Evolutionary conservation across 2,797 vertebrate genomes (phyloP), one percentile per base, ranked within the genome.

Genomic region (Enteromius paludinosus): DNA sequence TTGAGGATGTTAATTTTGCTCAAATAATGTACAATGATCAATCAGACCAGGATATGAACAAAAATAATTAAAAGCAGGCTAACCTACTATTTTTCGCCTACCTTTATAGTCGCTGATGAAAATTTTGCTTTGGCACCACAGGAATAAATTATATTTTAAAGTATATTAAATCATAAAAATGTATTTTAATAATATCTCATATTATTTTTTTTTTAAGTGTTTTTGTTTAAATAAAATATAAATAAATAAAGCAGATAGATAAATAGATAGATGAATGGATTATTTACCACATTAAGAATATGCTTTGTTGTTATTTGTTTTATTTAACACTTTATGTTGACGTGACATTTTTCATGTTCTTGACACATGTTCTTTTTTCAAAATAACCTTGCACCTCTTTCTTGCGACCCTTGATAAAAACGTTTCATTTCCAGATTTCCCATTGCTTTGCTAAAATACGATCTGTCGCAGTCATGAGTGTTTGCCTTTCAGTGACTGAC

Each of bases 401-500:
- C 49, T n/a, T 38, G 23, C 45, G 2, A 41, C 17, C 5, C 30
- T 49, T 77, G n/a, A 81, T 41, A 79, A 70, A 45, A 49, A 41
- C 20, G 8, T 18, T 77, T 72, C 15, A 41, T 59, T 38, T 35
- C 12, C 54, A 68, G n/a, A 75, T 61, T 69, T 38, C 56, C 25
- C 35, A 47, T 86, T 25, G n/a, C 54, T 45, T 8, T 56, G 9
- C 54, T n/a, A 43, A 83, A 52, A 20, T 70, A 20, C 14, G 3
- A 73, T 85, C 79, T 0, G 8, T 79, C 59, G 12, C 79, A 56
- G 66, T n/a, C n/a, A n/a, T n/a, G n/a, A n/a, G n/a, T n/a, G n/a
- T n/a, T n/a, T n/a, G n/a, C n/a, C n/a, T n/a, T 74, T 62, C 38
- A 30, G 20, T 70, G 45, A 45, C 64, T 77, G 54, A 38, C 45